A percentile compares a stretch with the other conserved stretches of the same genome.
phyloP scores from a whole-genome alignment of 2,113 vertebrate species.

The Zeus faber region DNA sequence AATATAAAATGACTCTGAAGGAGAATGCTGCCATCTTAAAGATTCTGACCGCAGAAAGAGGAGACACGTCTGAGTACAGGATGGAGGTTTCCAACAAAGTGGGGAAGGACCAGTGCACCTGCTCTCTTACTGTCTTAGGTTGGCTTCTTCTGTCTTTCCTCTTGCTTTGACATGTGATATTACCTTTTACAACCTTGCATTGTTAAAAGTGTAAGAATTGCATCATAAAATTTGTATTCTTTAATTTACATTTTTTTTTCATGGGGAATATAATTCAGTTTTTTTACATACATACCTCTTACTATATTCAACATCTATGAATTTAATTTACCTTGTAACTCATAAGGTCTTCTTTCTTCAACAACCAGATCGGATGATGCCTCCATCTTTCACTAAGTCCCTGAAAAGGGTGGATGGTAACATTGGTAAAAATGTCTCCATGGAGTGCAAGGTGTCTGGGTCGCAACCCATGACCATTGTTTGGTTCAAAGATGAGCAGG shows the following conservation, averaged over 20 bases:
- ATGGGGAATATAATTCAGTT: background rate
- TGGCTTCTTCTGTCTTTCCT: conserved; percentile 59
- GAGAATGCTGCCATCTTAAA: conserved; percentile 89
- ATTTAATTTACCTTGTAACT: background rate
- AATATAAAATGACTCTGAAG: conserved; percentile 92
- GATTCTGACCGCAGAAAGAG: conserved; percentile 86
- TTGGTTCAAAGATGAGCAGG: conserved; percentile 93
- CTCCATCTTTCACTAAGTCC: conserved; percentile 91
- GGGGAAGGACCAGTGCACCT: conserved; percentile 89
- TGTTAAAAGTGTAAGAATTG: too few relatives aligned
- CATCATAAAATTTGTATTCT: too few relatives aligned
- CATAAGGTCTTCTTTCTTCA: conserved; percentile 57
- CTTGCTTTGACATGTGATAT: too few relatives aligned
- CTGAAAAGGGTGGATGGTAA: conserved; percentile 88
- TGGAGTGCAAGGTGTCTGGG: conserved; percentile 94
- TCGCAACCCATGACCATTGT: conserved; percentile 89
- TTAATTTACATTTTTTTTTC: background rate
- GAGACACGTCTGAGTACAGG: conserved; percentile 89
- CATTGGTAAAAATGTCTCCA: conserved; percentile 70
- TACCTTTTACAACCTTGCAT: too few relatives aligned
- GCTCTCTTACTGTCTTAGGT: conserved; percentile 91
- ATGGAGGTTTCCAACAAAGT: conserved; percentile 95
- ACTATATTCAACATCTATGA: background rate
- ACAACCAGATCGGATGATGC: conserved; percentile 90
- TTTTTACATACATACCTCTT: background rate